Conservation (phyloP, 2,888 invertebrate species). For the Petrolisthes cinctipes region DNA sequence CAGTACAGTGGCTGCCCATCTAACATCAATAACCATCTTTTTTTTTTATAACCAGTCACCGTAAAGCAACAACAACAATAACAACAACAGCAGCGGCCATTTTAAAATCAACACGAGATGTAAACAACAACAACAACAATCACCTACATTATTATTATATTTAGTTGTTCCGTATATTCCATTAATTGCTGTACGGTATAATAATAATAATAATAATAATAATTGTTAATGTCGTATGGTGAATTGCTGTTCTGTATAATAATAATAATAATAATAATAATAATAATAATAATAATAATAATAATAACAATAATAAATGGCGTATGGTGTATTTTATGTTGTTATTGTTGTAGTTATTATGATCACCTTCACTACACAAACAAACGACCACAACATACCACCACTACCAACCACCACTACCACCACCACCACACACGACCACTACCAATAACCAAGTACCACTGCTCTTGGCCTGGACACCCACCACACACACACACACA, state of each 20-base stretch:
- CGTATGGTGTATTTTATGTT: too few species aligned
- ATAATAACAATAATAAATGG: too few species aligned
- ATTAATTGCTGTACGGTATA: background rate
- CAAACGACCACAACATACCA: background rate
- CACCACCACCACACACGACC: background rate
- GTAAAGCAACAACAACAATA: background rate
- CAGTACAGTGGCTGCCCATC: background rate
- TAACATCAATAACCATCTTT: background rate
- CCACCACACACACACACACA: conserved; percentile 10
- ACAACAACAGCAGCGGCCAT: background rate
- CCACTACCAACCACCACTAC: background rate
- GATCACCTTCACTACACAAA: too few species aligned
- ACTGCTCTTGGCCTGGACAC: conserved; percentile 16
- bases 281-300: too few species aligned
- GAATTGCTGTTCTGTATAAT: too few species aligned
- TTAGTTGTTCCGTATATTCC: background rate
- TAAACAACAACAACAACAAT: background rate
- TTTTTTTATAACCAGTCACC: background rate
- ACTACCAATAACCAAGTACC: conserved; percentile 8
- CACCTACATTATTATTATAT: background rate
- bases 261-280: too few species aligned
- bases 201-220: too few species aligned
- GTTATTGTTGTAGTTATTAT: too few species aligned
- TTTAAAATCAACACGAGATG: background rate
- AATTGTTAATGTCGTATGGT: too few species aligned